These are phyloP conservation scores for Dendronephthya gigantea DNA, from an alignment of 64 coral and sea anemone genomes.

Conservation along the genomic window DNA sequence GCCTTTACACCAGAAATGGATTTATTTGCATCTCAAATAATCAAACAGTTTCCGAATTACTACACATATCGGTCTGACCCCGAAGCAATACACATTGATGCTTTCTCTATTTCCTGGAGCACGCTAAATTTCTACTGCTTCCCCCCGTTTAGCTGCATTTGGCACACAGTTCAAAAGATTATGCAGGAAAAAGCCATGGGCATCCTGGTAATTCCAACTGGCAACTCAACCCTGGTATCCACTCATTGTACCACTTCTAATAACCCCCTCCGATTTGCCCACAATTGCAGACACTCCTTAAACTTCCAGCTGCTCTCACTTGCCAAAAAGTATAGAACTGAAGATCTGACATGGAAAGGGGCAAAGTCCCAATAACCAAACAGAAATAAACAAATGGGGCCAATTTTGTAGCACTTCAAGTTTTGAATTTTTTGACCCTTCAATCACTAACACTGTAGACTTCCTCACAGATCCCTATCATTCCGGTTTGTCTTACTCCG, in stretches of 20 bases:
- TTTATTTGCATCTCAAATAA: too few relatives aligned
- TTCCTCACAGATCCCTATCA: constrained; percentile 29
- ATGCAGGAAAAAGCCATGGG: not conserved
- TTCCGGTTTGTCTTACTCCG: constrained; percentile 26
- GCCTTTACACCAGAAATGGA: too few relatives aligned
- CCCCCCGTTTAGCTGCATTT: not conserved
- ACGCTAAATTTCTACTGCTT: not conserved
- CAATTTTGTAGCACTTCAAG: too few relatives aligned
- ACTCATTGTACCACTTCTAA: not conserved
- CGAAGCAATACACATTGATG: not conserved
- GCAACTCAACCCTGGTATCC: constrained; percentile 10
- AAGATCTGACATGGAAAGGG: constrained; percentile 22
- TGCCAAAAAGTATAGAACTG: not conserved
- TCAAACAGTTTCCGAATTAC: not conserved
- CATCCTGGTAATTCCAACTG: not conserved
- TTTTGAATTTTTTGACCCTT: constrained; percentile 33
- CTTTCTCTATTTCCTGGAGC: too few relatives aligned
- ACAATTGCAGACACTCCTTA: not conserved
- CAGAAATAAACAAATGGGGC: constrained; percentile 35
- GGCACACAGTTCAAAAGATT: not conserved
- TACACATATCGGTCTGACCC: not conserved
- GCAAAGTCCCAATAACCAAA: constrained; percentile 37
- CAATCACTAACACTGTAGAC: constrained; percentile 25
- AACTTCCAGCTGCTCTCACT: not conserved
- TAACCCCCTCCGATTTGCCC: not conserved